Base-by-base conservation (phyloP, 2,888 invertebrate species). In the Cheilosia variabilis region DNA sequence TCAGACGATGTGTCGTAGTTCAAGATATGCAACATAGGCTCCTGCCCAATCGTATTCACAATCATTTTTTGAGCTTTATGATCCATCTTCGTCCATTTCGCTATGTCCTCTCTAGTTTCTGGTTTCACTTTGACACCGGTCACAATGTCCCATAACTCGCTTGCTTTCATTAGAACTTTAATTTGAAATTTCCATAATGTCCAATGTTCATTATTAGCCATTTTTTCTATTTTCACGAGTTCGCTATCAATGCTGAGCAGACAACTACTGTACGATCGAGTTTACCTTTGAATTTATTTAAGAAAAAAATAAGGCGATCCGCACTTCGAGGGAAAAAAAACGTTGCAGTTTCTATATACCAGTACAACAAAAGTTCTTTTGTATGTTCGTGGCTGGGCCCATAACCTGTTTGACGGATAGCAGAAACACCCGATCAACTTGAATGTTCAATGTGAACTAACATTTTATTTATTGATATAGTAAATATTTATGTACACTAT, bases 21-120 rank as follows among this genome's bases (percentile, higher is more conserved):
- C 4, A 88, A 76, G 5, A 88, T 82, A 41, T 87, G 82, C 43
- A 87, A 34, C 66, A 79, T 50, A 37, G 80, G 80, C 45, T 87
- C 72, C 68, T 87, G 79, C 5, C 69, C 83, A 69, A 87, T 82
- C 13, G 78, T 83, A 5, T 52, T 62, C 5, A 52, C 62, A 22
- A 73, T 53, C 15, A 37, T 62, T 37, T 43, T 73, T 45, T 45
- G 60, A 15, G 72, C 37, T 27, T n/a, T 60, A n/a, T 27, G 15
- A 34, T 69, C 57, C 6, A 13, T 6, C 47, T 13, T 19, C 13
- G 22, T n/a, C 58, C 50, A 71, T 45, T 31, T 22, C 6, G 17
- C 15, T 7, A 43, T n/a, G 15, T 22, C 17, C 15, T 53, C 53
- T 5, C 27, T 9, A 4, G 27, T 15, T 43, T 43, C n/a, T 15